Percentiles rank a stretch among this genome's conserved stretches.
Conservation (phyloP, 1,140 invertebrate species). For the Radopholus similis region DNA sequence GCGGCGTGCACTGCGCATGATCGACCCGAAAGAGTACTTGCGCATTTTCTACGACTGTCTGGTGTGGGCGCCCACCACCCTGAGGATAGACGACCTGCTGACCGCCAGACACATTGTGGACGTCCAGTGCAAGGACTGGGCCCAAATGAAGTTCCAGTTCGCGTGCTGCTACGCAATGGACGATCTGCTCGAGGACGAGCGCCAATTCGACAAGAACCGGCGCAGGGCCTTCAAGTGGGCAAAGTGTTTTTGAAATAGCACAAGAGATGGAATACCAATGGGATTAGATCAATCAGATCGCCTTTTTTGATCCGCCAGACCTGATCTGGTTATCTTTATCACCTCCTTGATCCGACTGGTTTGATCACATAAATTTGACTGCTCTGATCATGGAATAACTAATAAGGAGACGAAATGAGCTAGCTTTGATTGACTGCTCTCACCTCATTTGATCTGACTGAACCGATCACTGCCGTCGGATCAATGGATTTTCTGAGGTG, state of each 20-base stretch:
- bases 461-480: too few species aligned
- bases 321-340: background rate
- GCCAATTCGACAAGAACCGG: constrained; percentile 39
- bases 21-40: constrained; percentile 37
- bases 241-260: background rate
- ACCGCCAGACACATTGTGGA: constrained; percentile 34
- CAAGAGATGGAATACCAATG: background rate
- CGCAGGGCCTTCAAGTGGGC: constrained; percentile 29
- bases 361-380: background rate
- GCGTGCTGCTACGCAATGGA: constrained; percentile 42
- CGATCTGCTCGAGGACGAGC: constrained; percentile 37
- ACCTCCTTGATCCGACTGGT: too few species aligned
- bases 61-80: constrained; percentile 23
- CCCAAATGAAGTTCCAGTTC: constrained; percentile 45
- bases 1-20: background rate
- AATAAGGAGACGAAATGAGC: too few species aligned
- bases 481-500: constrained; percentile 2
- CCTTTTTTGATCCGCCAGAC: background rate
- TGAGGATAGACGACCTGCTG: constrained; percentile 35
- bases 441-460: too few species aligned
- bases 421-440: too few species aligned
- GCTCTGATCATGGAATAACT: background rate
- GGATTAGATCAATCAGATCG: background rate
- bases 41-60: constrained; percentile 40
- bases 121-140: constrained; percentile 32